Conservation (phyloP, 2,113 vertebrate genomes). For the Sinosuthora webbiana region DNA sequence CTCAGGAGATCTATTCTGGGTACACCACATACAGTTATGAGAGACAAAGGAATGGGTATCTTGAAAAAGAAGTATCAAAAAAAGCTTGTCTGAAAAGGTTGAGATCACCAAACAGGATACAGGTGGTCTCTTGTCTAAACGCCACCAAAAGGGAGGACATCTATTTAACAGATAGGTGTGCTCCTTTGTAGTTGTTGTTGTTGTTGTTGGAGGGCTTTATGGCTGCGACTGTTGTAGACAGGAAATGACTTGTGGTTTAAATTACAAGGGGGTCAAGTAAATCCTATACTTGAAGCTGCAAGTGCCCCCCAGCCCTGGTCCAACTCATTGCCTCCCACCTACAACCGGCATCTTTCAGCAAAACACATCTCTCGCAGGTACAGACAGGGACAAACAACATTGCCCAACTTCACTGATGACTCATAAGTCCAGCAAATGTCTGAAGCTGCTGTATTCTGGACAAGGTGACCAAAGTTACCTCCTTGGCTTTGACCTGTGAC, state of each 20-base stretch:
- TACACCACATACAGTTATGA: neutral
- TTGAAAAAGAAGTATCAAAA: neutral
- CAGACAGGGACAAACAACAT: neutral
- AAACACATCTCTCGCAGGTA: neutral
- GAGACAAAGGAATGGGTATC: neutral
- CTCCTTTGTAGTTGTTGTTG: neutral
- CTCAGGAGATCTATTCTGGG: neutral
- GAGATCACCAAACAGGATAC: neutral
- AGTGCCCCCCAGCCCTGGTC: neutral
- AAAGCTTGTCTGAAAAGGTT: neutral
- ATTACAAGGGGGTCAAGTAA: neutral
- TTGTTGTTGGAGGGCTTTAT: neutral
- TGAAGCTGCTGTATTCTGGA: neutral
- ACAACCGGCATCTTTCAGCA: neutral
- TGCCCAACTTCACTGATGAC: neutral
- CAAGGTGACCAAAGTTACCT: neutral
- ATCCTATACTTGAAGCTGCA: neutral
- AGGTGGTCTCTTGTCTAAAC: neutral
- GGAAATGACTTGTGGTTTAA: accelerated
- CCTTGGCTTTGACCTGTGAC: neutral
- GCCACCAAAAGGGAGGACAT: neutral
- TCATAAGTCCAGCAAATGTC: neutral
- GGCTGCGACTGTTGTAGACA: neutral
- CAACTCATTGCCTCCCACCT: neutral
- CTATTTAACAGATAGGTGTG: neutral